Evolutionary conservation across 1,140 invertebrate genomes (phyloP).

Genomic region (Mamestra configurata): DNA sequence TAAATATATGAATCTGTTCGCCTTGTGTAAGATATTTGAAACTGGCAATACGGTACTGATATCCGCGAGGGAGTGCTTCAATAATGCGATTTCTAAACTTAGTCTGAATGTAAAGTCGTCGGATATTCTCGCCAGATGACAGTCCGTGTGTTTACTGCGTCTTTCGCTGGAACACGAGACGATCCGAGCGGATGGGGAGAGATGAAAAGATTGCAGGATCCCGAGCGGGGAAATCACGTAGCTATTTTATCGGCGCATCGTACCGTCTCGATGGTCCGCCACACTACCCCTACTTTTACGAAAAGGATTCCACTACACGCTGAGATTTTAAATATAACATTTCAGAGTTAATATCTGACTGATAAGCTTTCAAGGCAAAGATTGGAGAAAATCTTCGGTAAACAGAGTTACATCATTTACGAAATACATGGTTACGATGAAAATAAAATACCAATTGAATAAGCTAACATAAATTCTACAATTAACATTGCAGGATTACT

Average conservation of each 20-base stretch:
- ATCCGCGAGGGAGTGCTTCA: constrained; percentile 67
- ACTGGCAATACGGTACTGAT: constrained; percentile 64
- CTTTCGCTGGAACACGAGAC: constrained; percentile 59
- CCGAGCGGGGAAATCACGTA: constrained; percentile 79
- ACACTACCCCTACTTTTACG: constrained; percentile 29
- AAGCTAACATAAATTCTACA: neutral
- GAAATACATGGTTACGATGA: neutral
- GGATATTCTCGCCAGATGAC: constrained; percentile 76
- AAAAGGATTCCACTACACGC: constrained; percentile 41
- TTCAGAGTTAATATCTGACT: constrained; percentile 27
- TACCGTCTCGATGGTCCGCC: constrained; percentile 59
- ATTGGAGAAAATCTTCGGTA: neutral
- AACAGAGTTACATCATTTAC: neutral
- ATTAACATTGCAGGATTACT: neutral
- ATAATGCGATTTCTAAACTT: constrained; percentile 76
- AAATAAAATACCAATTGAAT: neutral
- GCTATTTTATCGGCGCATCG: constrained; percentile 76
- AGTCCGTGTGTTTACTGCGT: constrained; percentile 75
- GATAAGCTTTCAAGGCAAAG: neutral
- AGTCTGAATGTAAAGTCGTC: constrained; percentile 74
- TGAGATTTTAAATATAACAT: constrained; percentile 48
- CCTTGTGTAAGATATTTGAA: constrained; percentile 53
- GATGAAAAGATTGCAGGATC: constrained; percentile 81
- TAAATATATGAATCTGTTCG: constrained; percentile 40
- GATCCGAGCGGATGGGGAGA: constrained; percentile 63